Evolutionary conservation across 2,888 invertebrate species (phyloP), one percentile per base, ranked within the genome.

Genomic region (Neelides folsomi): DNA sequence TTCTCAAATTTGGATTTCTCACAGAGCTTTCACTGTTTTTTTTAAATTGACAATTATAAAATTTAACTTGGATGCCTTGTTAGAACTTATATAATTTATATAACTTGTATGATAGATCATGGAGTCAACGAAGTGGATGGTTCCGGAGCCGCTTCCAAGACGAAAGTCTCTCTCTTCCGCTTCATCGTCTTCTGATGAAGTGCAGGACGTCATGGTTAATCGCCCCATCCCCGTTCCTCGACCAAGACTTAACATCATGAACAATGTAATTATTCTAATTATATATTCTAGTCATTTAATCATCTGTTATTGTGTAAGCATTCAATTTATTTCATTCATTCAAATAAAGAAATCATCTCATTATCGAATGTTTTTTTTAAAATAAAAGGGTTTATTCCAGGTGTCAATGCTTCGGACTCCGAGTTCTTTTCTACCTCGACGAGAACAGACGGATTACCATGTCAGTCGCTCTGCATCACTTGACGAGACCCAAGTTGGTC

Each of bases 71-170:
- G 3, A 27, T 5, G 27, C 27, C 7, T 5, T 5, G 7, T 27
- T 27, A 27, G 7, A 27, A 27, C n/a, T n/a, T n/a, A n/a, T 27
- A 7, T 27, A 27, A 27, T 3, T 7, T 5, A 3, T 27, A 27
- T 27, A 27, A 27, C 3, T 27, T 27, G 27, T 27, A 27, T 27
- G 3, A 5, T 5, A 7, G 27, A 27, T 7, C 27, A 27, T 27
- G 27, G 27, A 27, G 27, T 27, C 27, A 27, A 27, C 27, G 7
- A 27, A 27, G 27, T 27, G 27, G 27, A 27, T 27, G 73, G 79
- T 66, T 84, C 86, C 6, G 77, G 87, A 69, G 84, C 84, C 12
- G 78, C 78, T 0, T 71, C 77, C 13, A 72, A 73, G 52, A 2
- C 69, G 70, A 53, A 66, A 70, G 12, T 76, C 79, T 48, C 77